Base-by-base conservation (phyloP, 2,113 vertebrate species). In the Ameiurus melas region DNA sequence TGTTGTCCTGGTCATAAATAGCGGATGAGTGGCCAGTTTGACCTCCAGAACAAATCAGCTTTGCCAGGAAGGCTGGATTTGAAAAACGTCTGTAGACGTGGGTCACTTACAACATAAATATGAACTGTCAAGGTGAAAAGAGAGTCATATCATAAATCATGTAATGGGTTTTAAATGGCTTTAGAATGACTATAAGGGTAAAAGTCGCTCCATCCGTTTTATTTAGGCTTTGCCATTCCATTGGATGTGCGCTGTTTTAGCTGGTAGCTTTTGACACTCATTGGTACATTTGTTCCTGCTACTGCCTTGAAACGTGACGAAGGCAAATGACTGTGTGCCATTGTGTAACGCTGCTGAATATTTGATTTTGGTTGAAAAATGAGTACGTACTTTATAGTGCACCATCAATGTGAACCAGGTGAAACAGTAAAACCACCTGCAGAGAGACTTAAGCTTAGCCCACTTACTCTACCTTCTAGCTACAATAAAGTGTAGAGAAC, bases 21-120 rank as follows among this genome's bases (percentile, higher is more conserved):
- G 43, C 4, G 22, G 20, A 3, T 64, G 82, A n/a, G 82, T 14
- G 81, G 57, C 64, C 83, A 84, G 62, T 30, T 68, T 51, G 83
- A 84, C 62, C 83, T 84, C 4, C 62, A 68, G 62, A 84, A 51
- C 83, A 84, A 84, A 84, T 84, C 83, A 68, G 83, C 22, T 68
- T 84, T 84, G 22, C 82, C 82, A 47, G 36, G 5, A 84, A 66
- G 60, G 43, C 25, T 47, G 17, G 58, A 83, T 27, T 47, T 83
- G 82, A 84, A 84, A 84, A 84, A n/a, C 22, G 60, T 51, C 83
- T 51, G 62, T 39, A 68, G 83, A 58, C 79, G 33, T 19, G 53
- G n/a, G 53, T 58, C 53, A 33, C 79, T 30, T 19, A 30, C n/a
- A 9, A 80, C 78, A 30, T 58, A 58, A 81, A 30, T 81, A 81